Evolutionary conservation across 2,797 vertebrate genomes (phyloP).

Genomic region (Pseudochirops cupreus): DNA sequence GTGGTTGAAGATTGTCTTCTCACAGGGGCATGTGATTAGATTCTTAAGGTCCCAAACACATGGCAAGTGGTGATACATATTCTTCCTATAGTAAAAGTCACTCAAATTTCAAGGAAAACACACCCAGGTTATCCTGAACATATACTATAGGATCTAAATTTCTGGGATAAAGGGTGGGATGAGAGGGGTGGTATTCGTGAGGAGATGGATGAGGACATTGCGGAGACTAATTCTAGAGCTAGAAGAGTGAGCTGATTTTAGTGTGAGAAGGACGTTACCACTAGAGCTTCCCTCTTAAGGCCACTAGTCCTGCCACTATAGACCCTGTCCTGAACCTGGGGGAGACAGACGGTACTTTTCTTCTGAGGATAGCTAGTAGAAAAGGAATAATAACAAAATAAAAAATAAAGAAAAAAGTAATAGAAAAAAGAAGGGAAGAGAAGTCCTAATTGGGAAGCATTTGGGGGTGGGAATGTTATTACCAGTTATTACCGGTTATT

Average conservation of each 20-base stretch:
- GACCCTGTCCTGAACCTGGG: background rate
- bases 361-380: background rate
- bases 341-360: background rate
- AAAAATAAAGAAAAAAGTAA: background rate
- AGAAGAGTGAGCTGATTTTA: background rate
- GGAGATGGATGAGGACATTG: background rate
- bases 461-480: background rate
- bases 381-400: background rate
- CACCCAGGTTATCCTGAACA: background rate
- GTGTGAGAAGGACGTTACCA: background rate
- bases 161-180: background rate
- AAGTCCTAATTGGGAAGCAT: background rate
- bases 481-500: background rate
- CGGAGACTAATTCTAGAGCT: background rate
- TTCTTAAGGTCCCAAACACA: background rate
- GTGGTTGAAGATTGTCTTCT: background rate
- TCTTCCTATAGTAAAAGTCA: background rate
- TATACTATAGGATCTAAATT: background rate
- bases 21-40: too few species aligned
- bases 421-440: background rate
- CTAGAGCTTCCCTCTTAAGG: background rate
- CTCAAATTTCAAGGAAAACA: background rate
- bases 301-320: background rate
- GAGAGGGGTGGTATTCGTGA: background rate
- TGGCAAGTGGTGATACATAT: background rate